A percentile compares a stretch with the other conserved stretches of the same genome.
Evolutionary conservation across 2,888 invertebrate genomes (phyloP).

Genomic region (Acronicta leporina): DNA sequence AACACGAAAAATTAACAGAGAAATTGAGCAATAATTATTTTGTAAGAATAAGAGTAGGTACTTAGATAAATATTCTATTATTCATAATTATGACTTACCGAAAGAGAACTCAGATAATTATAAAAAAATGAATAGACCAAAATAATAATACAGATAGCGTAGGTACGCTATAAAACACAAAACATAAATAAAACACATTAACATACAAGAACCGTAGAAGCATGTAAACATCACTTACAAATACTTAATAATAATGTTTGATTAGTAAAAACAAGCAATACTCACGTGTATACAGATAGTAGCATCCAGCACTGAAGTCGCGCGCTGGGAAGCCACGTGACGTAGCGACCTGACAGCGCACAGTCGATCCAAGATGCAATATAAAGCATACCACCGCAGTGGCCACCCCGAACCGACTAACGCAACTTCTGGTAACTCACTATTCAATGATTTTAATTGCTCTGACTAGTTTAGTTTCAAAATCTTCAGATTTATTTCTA

Average conservation of each 20-base stretch:
- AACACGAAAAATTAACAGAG: slow-evolving; percentile 9
- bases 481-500: slow-evolving; percentile 23
- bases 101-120: background rate
- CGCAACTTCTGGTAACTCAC: slow-evolving; percentile 80
- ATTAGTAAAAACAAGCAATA: slow-evolving; percentile 61
- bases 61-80: too few relatives aligned
- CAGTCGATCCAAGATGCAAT: slow-evolving; percentile 88
- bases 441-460: slow-evolving; percentile 70
- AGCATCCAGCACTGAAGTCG: slow-evolving; percentile 91
- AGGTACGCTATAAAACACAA: background rate
- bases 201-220: slow-evolving; percentile 10
- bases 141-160: background rate
- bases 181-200: slow-evolving; percentile 11
- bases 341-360: slow-evolving; percentile 90
- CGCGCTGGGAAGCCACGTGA: slow-evolving; percentile 90
- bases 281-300: slow-evolving; percentile 92
- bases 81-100: too few relatives aligned
- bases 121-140: background rate
- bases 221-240: slow-evolving; percentile 13
- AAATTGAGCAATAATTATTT: too few relatives aligned
- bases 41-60: too few relatives aligned
- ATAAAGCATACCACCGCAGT: slow-evolving; percentile 88
- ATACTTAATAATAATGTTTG: slow-evolving; percentile 30
- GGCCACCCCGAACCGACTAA: slow-evolving; percentile 75
- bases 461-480: slow-evolving; percentile 78